A percentile compares a stretch with the other conserved stretches of the same genome.
These are phyloP conservation scores for Heliothis peltigera DNA, from an alignment of 2,888 invertebrate species.

Conservation along the genomic window DNA sequence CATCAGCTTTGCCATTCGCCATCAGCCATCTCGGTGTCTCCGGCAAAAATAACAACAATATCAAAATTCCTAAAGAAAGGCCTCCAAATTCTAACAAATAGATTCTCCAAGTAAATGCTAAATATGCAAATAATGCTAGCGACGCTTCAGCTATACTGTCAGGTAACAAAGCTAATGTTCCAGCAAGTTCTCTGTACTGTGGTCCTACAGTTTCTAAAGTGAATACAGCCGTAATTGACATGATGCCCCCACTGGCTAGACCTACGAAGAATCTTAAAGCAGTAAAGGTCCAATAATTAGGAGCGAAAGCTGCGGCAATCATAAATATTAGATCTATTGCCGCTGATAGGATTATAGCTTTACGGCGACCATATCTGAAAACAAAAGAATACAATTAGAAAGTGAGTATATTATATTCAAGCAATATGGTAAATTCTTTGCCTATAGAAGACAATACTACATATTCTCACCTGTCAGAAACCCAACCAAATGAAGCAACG, in stretches of 20 bases:
- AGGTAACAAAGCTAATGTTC: conserved; percentile 61
- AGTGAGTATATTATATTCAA: no score
- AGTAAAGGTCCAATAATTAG: conserved; percentile 89
- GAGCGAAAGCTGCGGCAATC: conserved; percentile 90
- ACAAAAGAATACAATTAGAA: neutral
- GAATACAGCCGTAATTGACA: conserved; percentile 87
- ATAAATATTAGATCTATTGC: conserved; percentile 91
- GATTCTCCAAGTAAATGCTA: conserved; percentile 68
- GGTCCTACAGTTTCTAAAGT: conserved; percentile 90
- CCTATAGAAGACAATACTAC: no score
- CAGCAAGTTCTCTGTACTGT: conserved; percentile 77
- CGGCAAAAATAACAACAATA: conserved; percentile 67
- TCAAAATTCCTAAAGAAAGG: conserved; percentile 62
- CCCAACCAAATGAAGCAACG: conserved; percentile 73
- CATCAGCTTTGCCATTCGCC: conserved; percentile 66
- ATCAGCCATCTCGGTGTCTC: conserved; percentile 81
- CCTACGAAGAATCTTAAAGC: conserved; percentile 91
- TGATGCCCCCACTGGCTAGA: conserved; percentile 93
- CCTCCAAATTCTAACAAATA: conserved; percentile 66
- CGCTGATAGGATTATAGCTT: conserved; percentile 91
- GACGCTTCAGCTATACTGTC: conserved; percentile 67
- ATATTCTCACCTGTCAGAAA: conserved; percentile 80
- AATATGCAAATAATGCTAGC: conserved; percentile 70
- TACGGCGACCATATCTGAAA: conserved; percentile 81
- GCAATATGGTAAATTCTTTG: no score